Base-by-base conservation (phyloP, 23 tunicate species). In the Trididemnum miniatum region DNA sequence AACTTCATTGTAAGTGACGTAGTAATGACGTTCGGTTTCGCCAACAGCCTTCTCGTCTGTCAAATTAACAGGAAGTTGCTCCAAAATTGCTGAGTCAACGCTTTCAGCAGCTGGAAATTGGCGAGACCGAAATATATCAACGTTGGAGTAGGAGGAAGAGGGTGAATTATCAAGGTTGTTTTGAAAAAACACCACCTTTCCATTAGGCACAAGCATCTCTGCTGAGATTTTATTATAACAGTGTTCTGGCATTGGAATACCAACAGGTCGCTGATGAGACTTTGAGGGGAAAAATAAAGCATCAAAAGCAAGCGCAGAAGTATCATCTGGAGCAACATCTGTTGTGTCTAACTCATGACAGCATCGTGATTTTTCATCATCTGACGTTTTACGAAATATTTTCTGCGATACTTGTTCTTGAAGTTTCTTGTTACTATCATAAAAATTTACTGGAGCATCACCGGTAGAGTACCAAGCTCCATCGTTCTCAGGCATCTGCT, bases 101-200 rank as follows among this genome's bases (percentile, higher is more conserved):
- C 27, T 74, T 22, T 74, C 31, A 30, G 15, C 20, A n/a, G n/a
- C 28, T 2, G 4, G 36, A 7, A 4, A 3, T 24, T 40, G 60
- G 3, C 25, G 59, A 15, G 40, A 31, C 4, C 26, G 33, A 37
- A 31, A 18, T 20, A 33, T 34, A 35, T 29, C 24, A 1, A 4
- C 4, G 4, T 15, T 29, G 35, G 64, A 35, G 38, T 51, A 1
- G 83, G 49, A 36, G 15, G 80, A 57, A 25, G 84, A 83, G 29
- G 94, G 52, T 7, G 85, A 69, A 59, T 89, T 83, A 12, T 88
- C 94, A 71, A n/a, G n/a, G n/a, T 89, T 88, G 67, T 89, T 88
- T 12, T 66, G 84, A 22, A 81, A 77, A 1, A 22, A 4, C 39
- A 44, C 83, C 2, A 37, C 36, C 18, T 44, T 30, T 12, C 26